phyloP scores from a whole-genome alignment of 2,888 invertebrate genomes.

The Oasisia sp. region DNA sequence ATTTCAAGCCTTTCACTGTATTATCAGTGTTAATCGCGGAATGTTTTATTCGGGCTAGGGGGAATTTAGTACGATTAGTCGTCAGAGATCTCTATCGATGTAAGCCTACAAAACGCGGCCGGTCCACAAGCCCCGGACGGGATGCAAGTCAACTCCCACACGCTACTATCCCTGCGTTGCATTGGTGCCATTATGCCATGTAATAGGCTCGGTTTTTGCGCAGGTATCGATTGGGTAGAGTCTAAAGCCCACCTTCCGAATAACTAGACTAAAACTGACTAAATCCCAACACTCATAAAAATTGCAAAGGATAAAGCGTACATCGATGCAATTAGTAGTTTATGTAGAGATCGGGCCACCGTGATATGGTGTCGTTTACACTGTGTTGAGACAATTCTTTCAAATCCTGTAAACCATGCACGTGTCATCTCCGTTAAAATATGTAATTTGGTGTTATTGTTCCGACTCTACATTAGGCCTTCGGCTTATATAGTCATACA shows the following conservation, averaged over 20 bases:
- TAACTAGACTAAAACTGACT: background rate
- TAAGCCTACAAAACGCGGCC: background rate
- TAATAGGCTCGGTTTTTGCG: background rate
- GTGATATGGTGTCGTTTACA: background rate
- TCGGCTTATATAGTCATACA: background rate
- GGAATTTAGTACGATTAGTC: background rate
- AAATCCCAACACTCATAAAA: conserved; percentile 4
- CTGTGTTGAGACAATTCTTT: background rate
- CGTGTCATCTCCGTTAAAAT: background rate
- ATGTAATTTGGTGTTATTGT: background rate
- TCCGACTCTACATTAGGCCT: background rate
- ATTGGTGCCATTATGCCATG: background rate
- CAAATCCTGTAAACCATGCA: background rate
- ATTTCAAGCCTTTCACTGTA: background rate
- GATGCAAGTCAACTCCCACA: background rate
- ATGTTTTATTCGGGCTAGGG: background rate
- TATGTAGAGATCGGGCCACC: background rate
- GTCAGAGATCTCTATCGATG: background rate
- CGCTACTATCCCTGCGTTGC: background rate
- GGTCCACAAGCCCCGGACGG: background rate
- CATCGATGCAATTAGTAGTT: background rate
- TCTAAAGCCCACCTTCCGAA: background rate
- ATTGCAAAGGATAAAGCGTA: background rate
- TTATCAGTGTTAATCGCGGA: background rate
- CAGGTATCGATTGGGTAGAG: background rate